A percentile compares a stretch with the other conserved stretches of the same genome.
Evolutionary conservation across 2,888 invertebrate genomes (phyloP).

Genomic region (Nymphalis c-album): DNA sequence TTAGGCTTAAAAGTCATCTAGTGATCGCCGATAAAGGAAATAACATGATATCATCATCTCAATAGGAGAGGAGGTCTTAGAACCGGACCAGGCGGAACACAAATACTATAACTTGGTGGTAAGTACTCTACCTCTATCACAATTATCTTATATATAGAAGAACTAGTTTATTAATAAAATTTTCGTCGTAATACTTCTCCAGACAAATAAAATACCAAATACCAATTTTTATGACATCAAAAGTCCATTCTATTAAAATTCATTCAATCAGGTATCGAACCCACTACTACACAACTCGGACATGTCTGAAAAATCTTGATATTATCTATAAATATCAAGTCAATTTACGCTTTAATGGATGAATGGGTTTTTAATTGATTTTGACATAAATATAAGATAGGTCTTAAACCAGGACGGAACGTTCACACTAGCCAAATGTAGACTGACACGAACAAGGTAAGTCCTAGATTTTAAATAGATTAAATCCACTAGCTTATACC

Average conservation of each 20-base stretch:
- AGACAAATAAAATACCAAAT: no score
- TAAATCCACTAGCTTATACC: constrained; percentile 4
- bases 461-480: constrained; percentile 19
- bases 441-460: constrained; percentile 31
- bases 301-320: constrained; percentile 5
- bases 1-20: no score
- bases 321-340: constrained; percentile 20
- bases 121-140: no score
- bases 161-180: no score
- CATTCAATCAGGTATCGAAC: constrained; percentile 1
- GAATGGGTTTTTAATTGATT: constrained; percentile 32
- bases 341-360: constrained; percentile 27
- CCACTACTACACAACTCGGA: constrained; percentile 1
- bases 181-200: no score
- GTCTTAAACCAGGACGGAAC: constrained; percentile 23
- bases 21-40: no score
- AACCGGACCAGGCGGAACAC: no score
- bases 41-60: no score
- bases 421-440: constrained; percentile 28
- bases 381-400: constrained; percentile 33
- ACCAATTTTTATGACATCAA: neutral
- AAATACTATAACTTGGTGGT: no score
- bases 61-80: no score
- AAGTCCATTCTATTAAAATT: neutral
- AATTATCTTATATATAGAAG: no score